phyloP scores from a whole-genome alignment of 2,797 vertebrate species.

The Poeciliopsis paucimaculata region DNA sequence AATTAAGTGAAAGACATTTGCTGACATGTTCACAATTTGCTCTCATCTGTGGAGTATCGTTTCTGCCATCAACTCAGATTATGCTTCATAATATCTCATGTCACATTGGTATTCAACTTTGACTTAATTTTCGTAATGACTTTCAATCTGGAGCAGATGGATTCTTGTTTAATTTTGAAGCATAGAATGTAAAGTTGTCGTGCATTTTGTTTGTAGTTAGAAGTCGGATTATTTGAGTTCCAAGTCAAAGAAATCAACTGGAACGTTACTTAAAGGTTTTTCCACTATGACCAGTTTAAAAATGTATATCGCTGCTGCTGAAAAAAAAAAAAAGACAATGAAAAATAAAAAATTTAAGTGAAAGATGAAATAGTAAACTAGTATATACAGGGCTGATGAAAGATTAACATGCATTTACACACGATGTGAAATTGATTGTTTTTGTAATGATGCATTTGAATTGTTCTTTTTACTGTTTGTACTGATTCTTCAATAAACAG shows the following conservation, averaged over 20 bases:
- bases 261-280: not conserved
- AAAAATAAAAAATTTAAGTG: not conserved
- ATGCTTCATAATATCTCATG: not conserved
- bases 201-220: not conserved
- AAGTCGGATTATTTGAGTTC: not conserved
- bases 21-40: slow-evolving; percentile 32
- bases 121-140: slow-evolving; percentile 1
- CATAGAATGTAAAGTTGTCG: not conserved
- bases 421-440: not conserved
- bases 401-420: not conserved
- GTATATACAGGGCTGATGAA: not conserved
- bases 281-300: not conserved
- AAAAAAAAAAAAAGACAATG: not conserved
- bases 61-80: slow-evolving; percentile 4
- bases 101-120: slow-evolving; percentile 1
- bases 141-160: not conserved
- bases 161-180: not conserved
- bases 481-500: not conserved
- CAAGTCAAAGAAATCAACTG: not conserved
- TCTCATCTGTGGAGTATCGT: slow-evolving; percentile 9
- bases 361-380: not conserved
- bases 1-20: slow-evolving; percentile 41
- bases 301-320: not conserved
- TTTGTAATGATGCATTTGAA: not conserved
- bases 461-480: not conserved